Base-by-base conservation (phyloP, 2,888 invertebrate genomes). In the Phymatocera aterrima region DNA sequence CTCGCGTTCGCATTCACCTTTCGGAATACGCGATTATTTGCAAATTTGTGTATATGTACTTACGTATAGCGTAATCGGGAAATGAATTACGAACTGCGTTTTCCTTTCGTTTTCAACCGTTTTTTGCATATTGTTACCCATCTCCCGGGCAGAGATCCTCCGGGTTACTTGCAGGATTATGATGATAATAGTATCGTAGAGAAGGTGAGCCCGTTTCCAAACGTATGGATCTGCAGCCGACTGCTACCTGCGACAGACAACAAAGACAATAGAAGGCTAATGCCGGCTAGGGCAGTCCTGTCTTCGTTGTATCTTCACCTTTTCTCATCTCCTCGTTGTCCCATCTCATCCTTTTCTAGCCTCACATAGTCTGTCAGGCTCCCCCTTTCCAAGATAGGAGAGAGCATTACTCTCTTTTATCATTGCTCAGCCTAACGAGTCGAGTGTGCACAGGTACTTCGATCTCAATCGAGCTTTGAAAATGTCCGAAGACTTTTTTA, bases 231-330 rank as follows among this genome's bases (percentile, higher is more conserved):
- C 72, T 51, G 51, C 31, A 31, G 72, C 31, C 51, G 48, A 51
- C 31, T 51, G 48, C 51, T 37, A 75, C 51, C 46, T 74, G 65
- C 57, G 21, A 79, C 61, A 81, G 78, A 79, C 79, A 61, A 75
- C 12, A 34, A 75, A 80, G 78, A 85, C 85, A 85, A 85, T 85
- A 80, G 82, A 64, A 60, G 79, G 78, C 82, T 85, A 84, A 85
- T 84, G 79, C 80, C 51, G 81, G 77, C 79, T 79, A 78, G 81
- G 80, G 81, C 77, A 72, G 51, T 43, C 64, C 64, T 46, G 51
- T 51, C 72, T 48, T 72, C 34, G 51, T 72, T 34, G 34, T 51
- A 34, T 51, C 72, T 72, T 46, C 34, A 68, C 51, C 51, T 72
- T 28, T 51, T 51, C 48, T 72, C 51, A 72, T 72, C 72, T 43